Base-by-base conservation (phyloP, 2,888 invertebrate genomes). In the Archips crataeganus region DNA sequence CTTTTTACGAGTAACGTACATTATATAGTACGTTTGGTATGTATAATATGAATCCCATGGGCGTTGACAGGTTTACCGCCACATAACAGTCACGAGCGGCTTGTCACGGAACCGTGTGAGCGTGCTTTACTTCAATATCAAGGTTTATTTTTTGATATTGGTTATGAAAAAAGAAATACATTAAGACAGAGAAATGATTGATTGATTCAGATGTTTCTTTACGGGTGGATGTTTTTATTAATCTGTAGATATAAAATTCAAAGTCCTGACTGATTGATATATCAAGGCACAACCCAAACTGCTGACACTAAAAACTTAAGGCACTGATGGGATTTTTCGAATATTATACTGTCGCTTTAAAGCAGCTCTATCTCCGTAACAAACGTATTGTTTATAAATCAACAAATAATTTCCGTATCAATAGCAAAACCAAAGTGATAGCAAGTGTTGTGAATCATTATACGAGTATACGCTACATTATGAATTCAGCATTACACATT, bases 401-500 rank as follows among this genome's bases (percentile, higher is more conserved):
- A 23, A 0, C 45, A 11, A 47, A 51, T 8, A n/a, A 51, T 51
- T 51, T 51, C n/a, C 49, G n/a, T n/a, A 15, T 54, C 2, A 23
- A 54, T 23, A 15, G 1, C 54, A 54, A 23, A 15, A 23, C 23
- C 9, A 9, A 15, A 11, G 10, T 23, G 23, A n/a, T 8, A 2
- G 9, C 9, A 54, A 54, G 10, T 47, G 47, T 47, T 3, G 0
- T 42, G 49, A 2, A 47, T 47, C 54, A 54, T 8, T 23, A 54
- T 9, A 23, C 54, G 23, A 54, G 23, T 9, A 15, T 23, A 23
- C 54, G 9, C 9, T 54, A 49, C 13, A 67, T 68, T 23, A n/a
- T 36, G 15, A 36, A 61, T 63, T 23, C 66, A 61, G 15, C 15
- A 54, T 71, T 54, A 61, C 45, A 70, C 13, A 10, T 32, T 23